Base-by-base conservation (phyloP, 1,140 invertebrate genomes). In the Drosophila neocordata region DNA sequence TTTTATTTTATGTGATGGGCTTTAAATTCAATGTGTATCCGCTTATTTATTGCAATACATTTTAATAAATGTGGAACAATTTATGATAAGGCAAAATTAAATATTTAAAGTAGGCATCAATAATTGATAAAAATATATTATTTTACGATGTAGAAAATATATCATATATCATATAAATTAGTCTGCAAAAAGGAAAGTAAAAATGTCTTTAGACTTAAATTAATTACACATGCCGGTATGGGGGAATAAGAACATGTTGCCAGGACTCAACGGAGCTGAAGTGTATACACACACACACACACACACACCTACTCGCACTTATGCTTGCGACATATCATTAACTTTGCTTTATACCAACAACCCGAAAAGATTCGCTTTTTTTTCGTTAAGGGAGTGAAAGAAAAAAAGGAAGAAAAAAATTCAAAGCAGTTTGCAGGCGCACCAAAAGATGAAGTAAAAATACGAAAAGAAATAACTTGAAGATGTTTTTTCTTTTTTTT, bases 251-350 rank as follows among this genome's bases (percentile, higher is more conserved):
- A 38, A 69, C 41, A 41, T 12, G 34, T 31, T 51, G 37, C 41
- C 72, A 75, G 65, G 56, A 71, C n/a, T 41, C 75, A 65, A 62
- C 52, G 48, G 37, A 62, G 38, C 69, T 63, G 74, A 69, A 66
- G 38, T 34, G 65, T 68, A 72, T 67, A 52, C 53, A 48, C 37
- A 56, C 44, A 61, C 51, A 48, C 55, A 51, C 22, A 38, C 35
- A 51, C 41, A 37, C 35, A 27, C 48, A 41, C 13, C 18, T 71
- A 34, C 11, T 63, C 51, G 67, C 58, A 64, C 71, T 76, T 61
- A 41, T 77, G 84, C 71, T 84, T 69, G 76, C 72, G 72, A 79
- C 79, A 84, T 84, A 84, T 84, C 79, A 83, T 83, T 83, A 83
- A 83, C 79, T 83, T 76, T 79, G 76, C 79, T 83, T 83, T 79